phyloP scores from a whole-genome alignment of 1,140 invertebrate species.

The Sminthurides bifidus region DNA sequence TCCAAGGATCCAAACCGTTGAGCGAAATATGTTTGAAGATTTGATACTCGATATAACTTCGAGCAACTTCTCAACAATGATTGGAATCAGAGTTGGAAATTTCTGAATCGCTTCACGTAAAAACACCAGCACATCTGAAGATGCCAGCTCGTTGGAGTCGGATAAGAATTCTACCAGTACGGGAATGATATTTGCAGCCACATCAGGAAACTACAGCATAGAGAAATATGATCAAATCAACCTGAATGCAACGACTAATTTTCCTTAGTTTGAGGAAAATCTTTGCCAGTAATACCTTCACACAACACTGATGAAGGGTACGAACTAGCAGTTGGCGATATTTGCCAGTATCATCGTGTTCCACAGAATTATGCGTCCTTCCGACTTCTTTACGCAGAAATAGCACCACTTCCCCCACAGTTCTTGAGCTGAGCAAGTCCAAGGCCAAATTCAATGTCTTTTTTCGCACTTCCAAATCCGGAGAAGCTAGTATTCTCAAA shows the following conservation, averaged over 20 bases:
- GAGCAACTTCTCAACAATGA: constrained; percentile 56
- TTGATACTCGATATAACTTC: constrained; percentile 72
- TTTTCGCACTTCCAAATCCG: constrained; percentile 84
- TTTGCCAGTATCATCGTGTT: constrained; percentile 90
- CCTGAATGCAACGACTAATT: too few relatives aligned
- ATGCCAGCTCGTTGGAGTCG: constrained; percentile 85
- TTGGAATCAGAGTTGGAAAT: constrained; percentile 61
- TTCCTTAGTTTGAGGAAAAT: too few relatives aligned
- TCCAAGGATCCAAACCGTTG: constrained; percentile 94
- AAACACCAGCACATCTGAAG: constrained; percentile 87
- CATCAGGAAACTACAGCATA: constrained; percentile 84
- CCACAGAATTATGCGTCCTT: constrained; percentile 74
- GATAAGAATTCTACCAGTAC: constrained; percentile 92
- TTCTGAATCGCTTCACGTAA: constrained; percentile 88
- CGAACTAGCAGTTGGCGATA: constrained; percentile 91
- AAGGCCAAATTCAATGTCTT: constrained; percentile 80
- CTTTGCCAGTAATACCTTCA: too few relatives aligned
- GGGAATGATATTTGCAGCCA: constrained; percentile 83
- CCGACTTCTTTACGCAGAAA: constrained; percentile 88
- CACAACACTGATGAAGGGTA: constrained; percentile 86
- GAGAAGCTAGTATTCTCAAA: constrained; percentile 78
- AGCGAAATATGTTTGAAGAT: constrained; percentile 75
- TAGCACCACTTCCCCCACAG: constrained; percentile 91
- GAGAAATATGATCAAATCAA: too few relatives aligned
- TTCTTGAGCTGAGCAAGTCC: constrained; percentile 84